These are phyloP conservation scores for Craseonycteris thonglongyai DNA, from an alignment of 2,113 vertebrate species.

Conservation along the genomic window DNA sequence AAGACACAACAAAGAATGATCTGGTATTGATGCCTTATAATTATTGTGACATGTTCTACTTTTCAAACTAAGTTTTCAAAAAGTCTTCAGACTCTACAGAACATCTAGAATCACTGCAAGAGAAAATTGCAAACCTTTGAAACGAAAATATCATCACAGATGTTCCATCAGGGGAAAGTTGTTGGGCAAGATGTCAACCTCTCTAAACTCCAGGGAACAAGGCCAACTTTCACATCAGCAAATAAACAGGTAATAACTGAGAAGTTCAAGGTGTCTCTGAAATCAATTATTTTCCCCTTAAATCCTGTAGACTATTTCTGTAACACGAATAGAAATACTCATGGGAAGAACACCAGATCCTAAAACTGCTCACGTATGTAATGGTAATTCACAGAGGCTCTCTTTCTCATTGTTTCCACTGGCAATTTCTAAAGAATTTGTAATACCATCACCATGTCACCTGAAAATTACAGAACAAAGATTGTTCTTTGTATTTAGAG, in stretches of 20 bases:
- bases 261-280: conserved; percentile 11
- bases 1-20: not conserved
- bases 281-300: conserved; percentile 42
- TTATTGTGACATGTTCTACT: not conserved
- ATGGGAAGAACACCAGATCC: not conserved
- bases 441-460: not conserved
- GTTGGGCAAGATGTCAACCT: not conserved
- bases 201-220: not conserved
- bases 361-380: not conserved
- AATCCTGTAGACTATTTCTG: not conserved
- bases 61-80: conserved; percentile 17
- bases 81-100: not conserved
- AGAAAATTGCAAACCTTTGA: not conserved
- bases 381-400: not conserved
- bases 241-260: conserved; percentile 18
- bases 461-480: not conserved
- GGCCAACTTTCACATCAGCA: not conserved
- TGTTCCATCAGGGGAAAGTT: not conserved
- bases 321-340: not conserved
- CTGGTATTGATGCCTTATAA: not conserved
- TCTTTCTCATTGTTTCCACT: not conserved
- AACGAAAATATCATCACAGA: not conserved
- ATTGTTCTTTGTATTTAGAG: not conserved
- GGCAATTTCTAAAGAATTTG: not conserved
- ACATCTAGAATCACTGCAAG: not conserved